Conservation (phyloP, 2,797 vertebrate species). For the Mormyrops attenuatus region DNA sequence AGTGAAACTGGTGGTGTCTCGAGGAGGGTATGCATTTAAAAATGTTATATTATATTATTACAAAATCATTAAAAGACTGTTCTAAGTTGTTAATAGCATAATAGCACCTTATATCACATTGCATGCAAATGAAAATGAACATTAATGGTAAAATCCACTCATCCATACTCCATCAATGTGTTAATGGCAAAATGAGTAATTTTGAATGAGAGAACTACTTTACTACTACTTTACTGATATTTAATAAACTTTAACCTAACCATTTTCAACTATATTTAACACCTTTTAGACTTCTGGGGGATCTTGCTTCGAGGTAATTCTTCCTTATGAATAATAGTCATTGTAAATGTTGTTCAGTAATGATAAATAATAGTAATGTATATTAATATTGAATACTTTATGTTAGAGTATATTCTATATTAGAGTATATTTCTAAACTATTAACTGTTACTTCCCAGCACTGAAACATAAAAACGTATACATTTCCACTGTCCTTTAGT, state of each 20-base stretch:
- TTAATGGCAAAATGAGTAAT: constrained; percentile 38
- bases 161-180: background rate
- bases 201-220: background rate
- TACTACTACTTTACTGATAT: background rate
- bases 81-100: background rate
- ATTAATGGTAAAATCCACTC: background rate
- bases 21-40: constrained; percentile 78
- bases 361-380: background rate
- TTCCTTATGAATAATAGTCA: background rate
- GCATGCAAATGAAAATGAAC: background rate
- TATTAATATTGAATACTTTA: background rate
- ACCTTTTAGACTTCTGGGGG: constrained; percentile 22
- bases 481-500: background rate
- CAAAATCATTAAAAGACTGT: background rate
- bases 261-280: background rate
- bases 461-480: background rate
- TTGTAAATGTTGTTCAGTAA: background rate
- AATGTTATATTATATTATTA: background rate
- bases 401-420: background rate
- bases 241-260: background rate
- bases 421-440: background rate
- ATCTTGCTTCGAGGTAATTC: constrained; percentile 25
- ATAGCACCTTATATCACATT: background rate
- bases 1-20: constrained; percentile 91
- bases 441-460: background rate